Evolutionary conservation across 1,140 invertebrate genomes (phyloP).

Genomic region (Manduca sexta): DNA sequence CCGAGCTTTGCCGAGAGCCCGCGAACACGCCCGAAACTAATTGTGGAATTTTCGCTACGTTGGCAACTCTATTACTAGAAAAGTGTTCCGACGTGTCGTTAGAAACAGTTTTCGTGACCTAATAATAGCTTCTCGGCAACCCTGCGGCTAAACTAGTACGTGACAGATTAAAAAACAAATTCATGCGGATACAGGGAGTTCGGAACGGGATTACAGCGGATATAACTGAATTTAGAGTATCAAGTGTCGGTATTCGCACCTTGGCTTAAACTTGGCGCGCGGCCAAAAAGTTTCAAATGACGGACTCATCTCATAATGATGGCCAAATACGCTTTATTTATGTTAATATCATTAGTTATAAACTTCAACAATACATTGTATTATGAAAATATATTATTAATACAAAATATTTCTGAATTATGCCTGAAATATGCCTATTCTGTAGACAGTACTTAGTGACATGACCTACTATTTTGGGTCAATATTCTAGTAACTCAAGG

Average conservation of each 20-base stretch:
- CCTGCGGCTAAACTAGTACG: neutral
- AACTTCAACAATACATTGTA: too few relatives aligned
- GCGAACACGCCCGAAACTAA: slow-evolving; percentile 37
- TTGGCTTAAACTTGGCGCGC: slow-evolving; percentile 23
- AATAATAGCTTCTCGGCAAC: neutral
- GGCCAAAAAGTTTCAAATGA: slow-evolving; percentile 41
- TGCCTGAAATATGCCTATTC: too few relatives aligned
- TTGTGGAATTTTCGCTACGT: slow-evolving; percentile 37
- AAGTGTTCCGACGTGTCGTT: slow-evolving; percentile 4
- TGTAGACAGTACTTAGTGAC: too few relatives aligned
- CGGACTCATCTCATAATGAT: slow-evolving; percentile 25
- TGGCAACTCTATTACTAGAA: slow-evolving; percentile 19
- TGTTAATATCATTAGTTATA: slow-evolving; percentile 1
- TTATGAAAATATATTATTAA: too few relatives aligned
- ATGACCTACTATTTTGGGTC: neutral
- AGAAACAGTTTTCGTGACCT: too few relatives aligned
- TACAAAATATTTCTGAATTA: too few relatives aligned
- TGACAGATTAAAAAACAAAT: neutral
- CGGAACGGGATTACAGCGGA: too few relatives aligned
- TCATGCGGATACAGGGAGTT: too few relatives aligned
- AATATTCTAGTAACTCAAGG: neutral
- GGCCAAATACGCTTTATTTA: slow-evolving; percentile 41
- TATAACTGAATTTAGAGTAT: slow-evolving; percentile 30
- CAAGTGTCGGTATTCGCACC: slow-evolving; percentile 44
- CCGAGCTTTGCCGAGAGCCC: slow-evolving; percentile 22